Base-by-base conservation (phyloP, 1,140 invertebrate species). In the Akabosia matsudoensis region DNA sequence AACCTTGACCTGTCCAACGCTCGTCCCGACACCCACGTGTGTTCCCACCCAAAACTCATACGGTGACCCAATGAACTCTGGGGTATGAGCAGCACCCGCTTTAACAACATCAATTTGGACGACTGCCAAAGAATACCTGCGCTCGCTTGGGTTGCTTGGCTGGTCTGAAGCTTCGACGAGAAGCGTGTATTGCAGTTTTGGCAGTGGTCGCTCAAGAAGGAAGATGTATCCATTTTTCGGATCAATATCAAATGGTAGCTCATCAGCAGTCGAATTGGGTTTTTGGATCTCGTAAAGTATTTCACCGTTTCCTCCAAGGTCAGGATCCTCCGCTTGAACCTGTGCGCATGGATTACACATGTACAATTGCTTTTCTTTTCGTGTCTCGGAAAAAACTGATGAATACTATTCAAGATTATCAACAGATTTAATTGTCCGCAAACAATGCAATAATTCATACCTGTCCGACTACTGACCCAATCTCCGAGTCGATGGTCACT, bases 31-130 rank as follows among this genome's bases (percentile, higher is more conserved):
- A 0, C 90, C 89, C 0, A 92, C 92, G 82, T 93, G 93, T 71
- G 91, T 91, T 0, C 92, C 91, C 22, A 97, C 92, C 90, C 92
- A 93, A 84, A 97, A 95, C 78, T 93, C 91, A 82, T 96, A 97
- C 0, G 94, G 93, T 0, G 93, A 89, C 31, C 94, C 93, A 30
- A 93, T 86, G 82, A 97, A 97, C 78, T 92, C 90, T 0, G 95
- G 94, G 37, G 71, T 37, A 51, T 79, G 80, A 14, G 37, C 61
- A 24, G 77, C 67, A 24, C 76, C 79, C 33, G 75, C 74, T 30
- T 79, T 77, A 0, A 81, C 76, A 0, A 81, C 80, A 54, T 82
- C 78, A 33, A 93, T 88, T 28, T 91, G 92, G 2, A 94, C 91
- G 1, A 94, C 91, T n/a, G 92, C 92, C 37, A 95, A 83, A 0